Percentiles rank a stretch among this genome's conserved stretches.
Conservation (phyloP, 2,888 invertebrate genomes). For the Gymnosoma rotundatum region DNA sequence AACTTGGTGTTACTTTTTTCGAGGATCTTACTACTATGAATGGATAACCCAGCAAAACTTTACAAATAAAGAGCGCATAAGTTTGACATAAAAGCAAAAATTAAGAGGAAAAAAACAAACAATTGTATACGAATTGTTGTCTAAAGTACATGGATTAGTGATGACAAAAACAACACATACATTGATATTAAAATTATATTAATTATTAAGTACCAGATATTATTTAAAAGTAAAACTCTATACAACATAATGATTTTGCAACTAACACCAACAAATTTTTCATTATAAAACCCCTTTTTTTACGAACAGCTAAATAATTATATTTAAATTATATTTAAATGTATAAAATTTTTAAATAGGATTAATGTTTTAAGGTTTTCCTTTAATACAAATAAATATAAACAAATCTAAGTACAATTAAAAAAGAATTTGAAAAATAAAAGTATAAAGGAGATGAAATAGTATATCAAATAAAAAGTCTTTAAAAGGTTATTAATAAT, state of each 20-base stretch:
- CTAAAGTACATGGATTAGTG: slow-evolving; percentile 74
- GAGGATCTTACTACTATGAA: no score
- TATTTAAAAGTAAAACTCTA: slow-evolving; percentile 21
- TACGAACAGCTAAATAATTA: slow-evolving; percentile 75
- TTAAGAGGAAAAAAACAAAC: slow-evolving; percentile 20
- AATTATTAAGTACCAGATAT: slow-evolving; percentile 53
- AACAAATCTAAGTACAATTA: slow-evolving; percentile 52
- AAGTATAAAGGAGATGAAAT: slow-evolving; percentile 16
- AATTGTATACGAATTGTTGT: slow-evolving; percentile 30
- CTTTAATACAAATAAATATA: slow-evolving; percentile 7
- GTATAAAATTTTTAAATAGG: slow-evolving; percentile 30
- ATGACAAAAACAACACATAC: slow-evolving; percentile 78
- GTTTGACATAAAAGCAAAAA: slow-evolving; percentile 51
- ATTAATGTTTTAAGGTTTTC: slow-evolving; percentile 37
- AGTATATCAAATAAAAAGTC: not conserved
- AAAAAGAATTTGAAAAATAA: slow-evolving; percentile 36
- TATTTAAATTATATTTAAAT: slow-evolving; percentile 56
- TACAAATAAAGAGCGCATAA: slow-evolving; percentile 41
- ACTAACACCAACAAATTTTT: slow-evolving; percentile 78
- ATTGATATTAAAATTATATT: slow-evolving; percentile 52
- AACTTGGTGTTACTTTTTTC: no score
- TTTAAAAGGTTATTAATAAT: no score
- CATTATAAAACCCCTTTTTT: slow-evolving; percentile 44
- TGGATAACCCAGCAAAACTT: slow-evolving; percentile 30
- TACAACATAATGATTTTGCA: slow-evolving; percentile 75